Percentiles rank a stretch among this genome's conserved stretches.
Conservation (phyloP, 2,888 invertebrate species). For the Selenia dentaria region DNA sequence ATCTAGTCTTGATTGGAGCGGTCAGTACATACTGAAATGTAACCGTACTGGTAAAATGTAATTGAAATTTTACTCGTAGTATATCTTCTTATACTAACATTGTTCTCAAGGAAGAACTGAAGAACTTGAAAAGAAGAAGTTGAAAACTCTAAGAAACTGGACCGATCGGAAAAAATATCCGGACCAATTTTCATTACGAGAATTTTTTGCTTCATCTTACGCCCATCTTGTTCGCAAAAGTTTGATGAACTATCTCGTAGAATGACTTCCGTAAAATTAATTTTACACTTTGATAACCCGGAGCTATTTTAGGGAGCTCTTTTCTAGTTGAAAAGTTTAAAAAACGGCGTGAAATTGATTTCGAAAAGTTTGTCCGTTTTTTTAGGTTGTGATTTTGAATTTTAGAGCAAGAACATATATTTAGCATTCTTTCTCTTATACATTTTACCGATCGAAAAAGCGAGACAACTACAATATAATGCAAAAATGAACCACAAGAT, state of each 20-base stretch:
- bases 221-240: slow-evolving; percentile 58
- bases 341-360: slow-evolving; percentile 9
- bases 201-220: slow-evolving; percentile 45
- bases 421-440: too few relatives aligned
- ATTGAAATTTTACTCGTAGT: too few relatives aligned
- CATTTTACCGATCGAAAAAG: too few relatives aligned
- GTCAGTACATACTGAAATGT: too few relatives aligned
- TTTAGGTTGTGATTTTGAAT: too few relatives aligned
- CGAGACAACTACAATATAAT: too few relatives aligned
- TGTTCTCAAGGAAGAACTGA: slow-evolving; percentile 3
- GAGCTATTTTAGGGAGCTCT: slow-evolving; percentile 37
- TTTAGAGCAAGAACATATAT: too few relatives aligned
- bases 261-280: slow-evolving; percentile 59
- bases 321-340: slow-evolving; percentile 5
- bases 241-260: slow-evolving; percentile 62
- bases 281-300: slow-evolving; percentile 62
- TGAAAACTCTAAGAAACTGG: slow-evolving; percentile 21
- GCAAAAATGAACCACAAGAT: too few relatives aligned
- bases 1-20: too few relatives aligned
- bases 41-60: too few relatives aligned
- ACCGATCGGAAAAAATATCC: slow-evolving; percentile 32
- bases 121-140: neutral
- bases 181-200: slow-evolving; percentile 33
- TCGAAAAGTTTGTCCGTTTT: neutral
- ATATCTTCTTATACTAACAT: neutral